These are phyloP conservation scores for Cephus rjabovi DNA, from an alignment of 2,888 invertebrate genomes.

Conservation along the genomic window DNA sequence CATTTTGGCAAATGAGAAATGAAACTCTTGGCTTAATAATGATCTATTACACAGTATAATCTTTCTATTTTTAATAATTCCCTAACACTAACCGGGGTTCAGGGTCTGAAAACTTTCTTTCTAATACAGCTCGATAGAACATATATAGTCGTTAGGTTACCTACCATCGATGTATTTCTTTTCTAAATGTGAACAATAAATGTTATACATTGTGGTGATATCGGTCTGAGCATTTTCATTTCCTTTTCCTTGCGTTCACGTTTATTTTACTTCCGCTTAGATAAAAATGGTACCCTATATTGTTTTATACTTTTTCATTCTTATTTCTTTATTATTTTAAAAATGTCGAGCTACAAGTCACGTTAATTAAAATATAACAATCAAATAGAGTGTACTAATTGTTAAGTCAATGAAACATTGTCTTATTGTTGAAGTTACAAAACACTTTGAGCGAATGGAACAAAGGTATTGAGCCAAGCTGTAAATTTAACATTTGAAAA, in stretches of 20 bases:
- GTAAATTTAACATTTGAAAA: not conserved
- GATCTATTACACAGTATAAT: not conserved
- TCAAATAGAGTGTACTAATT: not conserved
- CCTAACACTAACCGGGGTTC: not conserved
- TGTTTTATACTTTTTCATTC: not conserved
- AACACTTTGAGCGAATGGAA: slow-evolving; percentile 5
- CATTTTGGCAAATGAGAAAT: not conserved
- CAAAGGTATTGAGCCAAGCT: slow-evolving; percentile 6
- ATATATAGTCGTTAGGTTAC: slow-evolving; percentile 18
- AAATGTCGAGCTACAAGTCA: not conserved
- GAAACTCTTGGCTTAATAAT: not conserved
- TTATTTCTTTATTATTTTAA: not conserved
- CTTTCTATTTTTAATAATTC: not conserved
- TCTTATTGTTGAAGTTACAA: not conserved
- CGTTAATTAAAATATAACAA: not conserved
- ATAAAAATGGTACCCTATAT: not conserved
- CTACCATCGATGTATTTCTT: slow-evolving; percentile 40
- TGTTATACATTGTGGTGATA: slow-evolving; percentile 61
- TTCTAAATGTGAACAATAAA: slow-evolving; percentile 66
- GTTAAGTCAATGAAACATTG: not conserved
- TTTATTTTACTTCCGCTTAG: not conserved
- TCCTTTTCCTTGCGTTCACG: slow-evolving; percentile 47
- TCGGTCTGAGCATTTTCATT: slow-evolving; percentile 54
- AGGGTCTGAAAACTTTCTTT: slow-evolving; percentile 1
- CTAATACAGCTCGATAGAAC: not conserved